phyloP scores from a whole-genome alignment of 1,140 invertebrate genomes.

The Neodiprion lecontei region DNA sequence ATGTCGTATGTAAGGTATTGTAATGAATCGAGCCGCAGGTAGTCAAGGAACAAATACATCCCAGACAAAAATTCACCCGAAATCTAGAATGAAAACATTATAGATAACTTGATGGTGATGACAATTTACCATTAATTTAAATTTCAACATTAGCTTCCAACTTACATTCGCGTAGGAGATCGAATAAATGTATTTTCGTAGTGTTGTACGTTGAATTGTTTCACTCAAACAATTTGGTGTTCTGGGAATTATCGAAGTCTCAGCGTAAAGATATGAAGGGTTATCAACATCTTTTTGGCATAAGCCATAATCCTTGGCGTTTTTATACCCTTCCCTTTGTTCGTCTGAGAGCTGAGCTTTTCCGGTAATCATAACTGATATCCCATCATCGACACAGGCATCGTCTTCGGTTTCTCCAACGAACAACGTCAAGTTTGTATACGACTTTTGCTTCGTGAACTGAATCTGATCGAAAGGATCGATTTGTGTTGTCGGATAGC shows the following conservation, averaged over 20 bases:
- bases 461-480: conserved; percentile 31
- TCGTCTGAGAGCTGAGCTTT: conserved; percentile 43
- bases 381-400: conserved; percentile 38
- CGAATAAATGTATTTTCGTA: conserved; percentile 40
- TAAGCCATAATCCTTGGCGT: conserved; percentile 20
- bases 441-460: conserved; percentile 36
- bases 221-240: conserved; percentile 40
- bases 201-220: conserved; percentile 34
- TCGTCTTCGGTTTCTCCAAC: conserved; percentile 43
- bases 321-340: conserved; percentile 32
- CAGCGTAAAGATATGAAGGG: conserved; percentile 24
- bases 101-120: not conserved
- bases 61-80: conserved; percentile 20
- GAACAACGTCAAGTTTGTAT: conserved; percentile 39
- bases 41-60: conserved; percentile 22
- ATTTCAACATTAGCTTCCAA: not conserved
- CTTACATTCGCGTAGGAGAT: conserved; percentile 38
- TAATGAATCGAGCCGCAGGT: no score
- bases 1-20: conserved; percentile 26
- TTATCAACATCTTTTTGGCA: conserved; percentile 38
- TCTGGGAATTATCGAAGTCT: conserved; percentile 32
- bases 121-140: no score
- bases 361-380: conserved; percentile 29
- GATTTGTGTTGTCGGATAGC: conserved; percentile 29
- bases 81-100: conserved; percentile 27